phyloP scores from a whole-genome alignment of 2,113 vertebrate species.

The Eulemur macaco region DNA sequence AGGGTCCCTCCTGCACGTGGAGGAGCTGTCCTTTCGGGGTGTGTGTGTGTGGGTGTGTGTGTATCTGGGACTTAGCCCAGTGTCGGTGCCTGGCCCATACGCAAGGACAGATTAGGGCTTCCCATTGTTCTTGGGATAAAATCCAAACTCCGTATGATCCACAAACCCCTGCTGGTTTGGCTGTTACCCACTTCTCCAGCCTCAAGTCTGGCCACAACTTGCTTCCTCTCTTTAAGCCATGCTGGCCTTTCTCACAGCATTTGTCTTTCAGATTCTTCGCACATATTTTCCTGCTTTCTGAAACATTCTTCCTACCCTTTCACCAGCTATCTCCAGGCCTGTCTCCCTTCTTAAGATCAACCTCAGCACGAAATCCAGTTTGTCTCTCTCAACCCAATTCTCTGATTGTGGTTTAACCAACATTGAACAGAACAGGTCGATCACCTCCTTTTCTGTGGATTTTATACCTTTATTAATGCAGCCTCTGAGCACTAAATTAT shows the following conservation, averaged over 20 bases:
- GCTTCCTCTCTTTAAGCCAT: background rate
- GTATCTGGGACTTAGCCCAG: background rate
- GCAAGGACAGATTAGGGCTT: background rate
- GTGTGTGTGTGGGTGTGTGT: background rate
- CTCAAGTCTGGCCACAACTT: background rate
- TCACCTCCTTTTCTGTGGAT: background rate
- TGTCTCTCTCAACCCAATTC: background rate
- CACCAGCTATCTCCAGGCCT: background rate
- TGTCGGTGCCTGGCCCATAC: background rate
- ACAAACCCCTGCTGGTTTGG: too few species aligned
- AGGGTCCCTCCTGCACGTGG: background rate
- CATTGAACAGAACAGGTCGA: background rate
- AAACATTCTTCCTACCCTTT: background rate
- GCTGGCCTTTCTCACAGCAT: background rate
- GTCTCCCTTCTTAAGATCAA: background rate
- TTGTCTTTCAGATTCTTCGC: background rate
- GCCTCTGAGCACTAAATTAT: constrained; percentile 3
- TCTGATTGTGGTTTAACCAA: background rate
- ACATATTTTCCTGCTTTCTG: background rate
- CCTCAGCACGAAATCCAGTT: background rate
- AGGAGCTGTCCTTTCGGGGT: background rate
- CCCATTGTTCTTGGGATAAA: background rate
- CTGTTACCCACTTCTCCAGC: background rate
- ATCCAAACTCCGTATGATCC: background rate
- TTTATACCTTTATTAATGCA: background rate